Evolutionary conservation across 2,888 invertebrate genomes (phyloP), one percentile per base, ranked within the genome.

Genomic region (Lymantria dispar): DNA sequence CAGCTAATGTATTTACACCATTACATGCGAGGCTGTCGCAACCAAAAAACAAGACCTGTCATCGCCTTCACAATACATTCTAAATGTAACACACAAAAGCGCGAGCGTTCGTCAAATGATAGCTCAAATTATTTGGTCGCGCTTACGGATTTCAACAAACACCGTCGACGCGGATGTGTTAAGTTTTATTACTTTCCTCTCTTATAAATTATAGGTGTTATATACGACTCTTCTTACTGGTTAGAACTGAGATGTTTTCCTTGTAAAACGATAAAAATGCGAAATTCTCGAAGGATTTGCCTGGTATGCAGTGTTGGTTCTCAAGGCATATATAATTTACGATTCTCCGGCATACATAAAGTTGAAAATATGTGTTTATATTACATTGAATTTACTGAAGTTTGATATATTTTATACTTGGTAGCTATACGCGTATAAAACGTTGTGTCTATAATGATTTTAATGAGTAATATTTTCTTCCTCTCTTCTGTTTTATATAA

Each of bases 121-220:
- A 58, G 68, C 74, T 66, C 77, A 80, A 70, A 68, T 61, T 61
- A 61, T 56, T 70, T 80, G 83, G 84, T 72, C 70, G 60, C 68
- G 71, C 75, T 76, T 76, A 75, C 75, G 72, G 81, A 86, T 84
- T 84, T 83, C 81, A 77, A 80, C 85, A 84, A 87, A 87, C 85
- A 86, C 72, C 76, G 80, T 71, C 68, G 72, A 80, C 70, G 76
- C 77, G 76, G 75, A 74, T 82, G 80, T 83, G 83, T 87, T 84
- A 87, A 87, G 87, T 88, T 89, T 89, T 87, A 87, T 85, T 83
- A 82, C 85, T 85, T 85, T 80, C 81, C 76, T 77, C 78, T 79
- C 77, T 81, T 83, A 80, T 83, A 83, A 86, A 87, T 86, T 86
- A 83, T 84, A 80, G 74, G 76, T 77, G 78, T 82, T 77, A 83